Conservation (phyloP, 2,113 vertebrate species). For the Limanda limanda region DNA sequence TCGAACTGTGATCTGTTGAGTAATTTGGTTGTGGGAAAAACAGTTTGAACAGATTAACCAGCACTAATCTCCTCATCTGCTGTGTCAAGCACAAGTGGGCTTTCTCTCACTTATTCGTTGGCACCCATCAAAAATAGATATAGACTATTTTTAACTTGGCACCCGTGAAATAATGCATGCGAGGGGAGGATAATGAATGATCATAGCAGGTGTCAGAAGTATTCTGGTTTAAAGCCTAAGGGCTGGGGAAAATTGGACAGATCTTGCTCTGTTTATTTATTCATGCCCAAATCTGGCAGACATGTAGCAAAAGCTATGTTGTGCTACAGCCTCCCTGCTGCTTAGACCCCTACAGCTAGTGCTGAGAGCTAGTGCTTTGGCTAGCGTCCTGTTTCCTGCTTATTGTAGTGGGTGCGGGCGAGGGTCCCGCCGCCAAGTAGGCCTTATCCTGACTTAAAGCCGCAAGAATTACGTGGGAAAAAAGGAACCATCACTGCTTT, state of each 20-base stretch:
- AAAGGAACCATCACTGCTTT: slow-evolving; percentile 23
- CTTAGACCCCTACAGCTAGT: slow-evolving; percentile 54
- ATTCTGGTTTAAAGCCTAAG: slow-evolving; percentile 48
- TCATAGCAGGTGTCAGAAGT: slow-evolving; percentile 68
- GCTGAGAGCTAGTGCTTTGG: slow-evolving; percentile 69
- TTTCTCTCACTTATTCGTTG: slow-evolving; percentile 54
- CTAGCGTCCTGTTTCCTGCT: slow-evolving; percentile 62
- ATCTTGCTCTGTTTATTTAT: slow-evolving; percentile 69
- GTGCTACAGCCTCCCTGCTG: slow-evolving; percentile 43
- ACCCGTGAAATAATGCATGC: slow-evolving; percentile 65
- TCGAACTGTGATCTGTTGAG: slow-evolving; percentile 70
- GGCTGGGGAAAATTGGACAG: slow-evolving; percentile 60
- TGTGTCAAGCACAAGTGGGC: slow-evolving; percentile 54
- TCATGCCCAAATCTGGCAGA: slow-evolving; percentile 66
- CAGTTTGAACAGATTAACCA: slow-evolving; percentile 61
- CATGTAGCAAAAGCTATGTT: slow-evolving; percentile 61
- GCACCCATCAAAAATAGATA: slow-evolving; percentile 55
- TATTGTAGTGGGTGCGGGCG: slow-evolving; percentile 68
- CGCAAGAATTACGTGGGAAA: slow-evolving; percentile 23
- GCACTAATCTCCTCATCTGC: slow-evolving; percentile 71
- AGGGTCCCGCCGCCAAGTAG: slow-evolving; percentile 62
- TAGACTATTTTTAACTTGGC: slow-evolving; percentile 60
- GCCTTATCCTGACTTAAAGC: slow-evolving; percentile 67
- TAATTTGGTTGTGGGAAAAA: slow-evolving; percentile 55
- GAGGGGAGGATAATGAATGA: slow-evolving; percentile 54